Evolutionary conservation across 2,888 invertebrate species (phyloP), one percentile per base, ranked within the genome.

Genomic region (Mythimna loreyi): DNA sequence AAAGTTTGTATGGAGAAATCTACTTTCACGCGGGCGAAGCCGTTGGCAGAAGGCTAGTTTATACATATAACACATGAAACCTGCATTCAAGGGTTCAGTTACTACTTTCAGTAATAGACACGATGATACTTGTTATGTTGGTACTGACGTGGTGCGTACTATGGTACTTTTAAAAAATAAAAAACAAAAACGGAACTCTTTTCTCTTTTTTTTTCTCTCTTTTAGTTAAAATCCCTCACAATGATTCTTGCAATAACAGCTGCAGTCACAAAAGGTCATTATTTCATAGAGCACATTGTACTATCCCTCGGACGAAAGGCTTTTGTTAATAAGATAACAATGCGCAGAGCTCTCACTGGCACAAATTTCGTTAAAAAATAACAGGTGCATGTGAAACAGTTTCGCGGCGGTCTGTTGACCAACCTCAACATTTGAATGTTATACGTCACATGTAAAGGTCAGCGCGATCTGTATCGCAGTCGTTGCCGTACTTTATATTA

Each of bases 61-160:
- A 70, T 50, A 68, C 21, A 67, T 64, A 75, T 50, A 68, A 58
- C 40, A 58, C 8, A 69, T 36, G 36, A 52, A n/a, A 55, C 49
- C 23, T 25, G 8, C 49, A 47, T 25, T 53, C 36, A 16, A 16
- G 3, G 69, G 19, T n/a, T 57, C 49, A 52, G 30, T 9, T 0
- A 13, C 43, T 6, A 40, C 40, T 1, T 36, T 36, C 36, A 9
- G 11, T 33, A 33, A 33, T 40, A 40, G 13, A 40, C 13, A 40
- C 3, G 3, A 13, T 13, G 16, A 9, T 4, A 40, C 13, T 4
- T 40, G 3, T 40, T 40, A 40, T 13, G 36, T 40, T 11, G 36
- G 11, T 36, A 36, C 36, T 36, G 4, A 40, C 5, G 40, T 40
- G 40, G 16, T 40, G 40, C 16, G 16, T 9, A 9, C 33, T n/a